Percentiles rank a stretch among this genome's conserved stretches.
phyloP scores from a whole-genome alignment of 2,113 vertebrate genomes.

The Pseudonaja textilis region DNA sequence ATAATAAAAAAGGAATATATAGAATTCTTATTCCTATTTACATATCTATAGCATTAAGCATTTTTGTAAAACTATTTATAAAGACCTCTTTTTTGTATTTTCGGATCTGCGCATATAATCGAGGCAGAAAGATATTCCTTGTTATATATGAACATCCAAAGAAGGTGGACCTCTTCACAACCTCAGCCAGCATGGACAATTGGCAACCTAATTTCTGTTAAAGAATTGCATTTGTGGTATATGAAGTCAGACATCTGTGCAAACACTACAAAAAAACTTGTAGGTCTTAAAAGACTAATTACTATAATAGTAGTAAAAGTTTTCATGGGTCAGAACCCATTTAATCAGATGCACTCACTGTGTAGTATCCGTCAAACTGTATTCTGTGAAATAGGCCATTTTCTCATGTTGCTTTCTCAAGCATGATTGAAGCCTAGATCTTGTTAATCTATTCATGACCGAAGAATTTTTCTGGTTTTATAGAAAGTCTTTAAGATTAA shows the following conservation, averaged over 20 bases:
- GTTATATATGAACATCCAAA: fast-evolving
- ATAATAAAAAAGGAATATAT: not conserved
- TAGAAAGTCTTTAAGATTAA: not conserved
- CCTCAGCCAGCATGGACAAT: not conserved
- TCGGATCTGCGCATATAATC: not conserved
- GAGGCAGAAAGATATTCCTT: not conserved
- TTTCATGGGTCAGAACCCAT: not conserved
- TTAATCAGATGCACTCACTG: not conserved
- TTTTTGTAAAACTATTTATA: not conserved
- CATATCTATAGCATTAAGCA: not conserved
- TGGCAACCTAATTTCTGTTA: not conserved
- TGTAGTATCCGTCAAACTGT: not conserved
- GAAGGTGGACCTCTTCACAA: no score
- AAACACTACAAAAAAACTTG: not conserved
- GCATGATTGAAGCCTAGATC: not conserved
- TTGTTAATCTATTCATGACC: not conserved
- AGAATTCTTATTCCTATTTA: not conserved
- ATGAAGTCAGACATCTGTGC: not conserved
- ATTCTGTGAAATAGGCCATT: not conserved
- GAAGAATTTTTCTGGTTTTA: not conserved
- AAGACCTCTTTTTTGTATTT: not conserved
- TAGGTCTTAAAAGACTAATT: not conserved
- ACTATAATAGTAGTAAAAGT: not conserved
- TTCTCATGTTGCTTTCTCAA: not conserved
- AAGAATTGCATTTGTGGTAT: fast-evolving